Evolutionary conservation across 2,113 vertebrate genomes (phyloP).

Genomic region (Cebidichthys violaceus): DNA sequence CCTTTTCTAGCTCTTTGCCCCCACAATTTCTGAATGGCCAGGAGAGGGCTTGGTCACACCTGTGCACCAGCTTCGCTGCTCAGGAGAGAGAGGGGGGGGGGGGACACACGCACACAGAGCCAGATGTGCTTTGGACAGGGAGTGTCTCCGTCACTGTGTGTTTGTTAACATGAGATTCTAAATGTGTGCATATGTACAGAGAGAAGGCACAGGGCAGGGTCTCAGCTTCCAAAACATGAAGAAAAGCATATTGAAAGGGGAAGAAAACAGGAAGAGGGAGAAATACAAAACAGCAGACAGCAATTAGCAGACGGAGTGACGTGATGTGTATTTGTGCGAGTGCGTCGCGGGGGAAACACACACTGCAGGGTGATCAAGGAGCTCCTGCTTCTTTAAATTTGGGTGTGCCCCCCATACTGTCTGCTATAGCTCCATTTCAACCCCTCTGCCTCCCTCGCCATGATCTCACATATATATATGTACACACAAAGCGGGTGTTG

Average conservation of each 20-base stretch:
- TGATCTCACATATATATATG: constrained; percentile 52
- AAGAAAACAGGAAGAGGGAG: constrained; percentile 81
- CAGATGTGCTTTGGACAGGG: constrained; percentile 59
- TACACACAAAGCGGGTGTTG: constrained; percentile 69
- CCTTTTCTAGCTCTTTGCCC: constrained; percentile 13
- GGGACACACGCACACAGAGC: background rate
- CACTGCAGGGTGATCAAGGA: constrained; percentile 23
- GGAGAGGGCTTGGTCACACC: constrained; percentile 63
- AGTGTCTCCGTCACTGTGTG: constrained; percentile 13
- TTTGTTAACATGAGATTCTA: constrained; percentile 39
- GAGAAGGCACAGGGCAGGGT: constrained; percentile 32
- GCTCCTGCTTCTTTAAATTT: constrained; percentile 63
- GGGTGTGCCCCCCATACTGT: constrained; percentile 48
- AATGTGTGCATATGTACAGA: constrained; percentile 32
- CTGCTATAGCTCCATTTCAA: constrained; percentile 57
- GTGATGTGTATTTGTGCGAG: constrained; percentile 59
- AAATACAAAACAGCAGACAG: constrained; percentile 76
- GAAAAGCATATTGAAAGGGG: constrained; percentile 61
- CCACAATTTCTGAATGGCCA: constrained; percentile 17
- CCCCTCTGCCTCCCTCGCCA: constrained; percentile 40
- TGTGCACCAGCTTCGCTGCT: constrained; percentile 55
- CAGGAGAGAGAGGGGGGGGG: background rate
- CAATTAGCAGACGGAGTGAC: constrained; percentile 74
- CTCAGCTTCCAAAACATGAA: constrained; percentile 45
- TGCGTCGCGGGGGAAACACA: constrained; percentile 11